Evolutionary conservation across 2,797 vertebrate species (phyloP).

Genomic region (Mionectes olivaceus): DNA sequence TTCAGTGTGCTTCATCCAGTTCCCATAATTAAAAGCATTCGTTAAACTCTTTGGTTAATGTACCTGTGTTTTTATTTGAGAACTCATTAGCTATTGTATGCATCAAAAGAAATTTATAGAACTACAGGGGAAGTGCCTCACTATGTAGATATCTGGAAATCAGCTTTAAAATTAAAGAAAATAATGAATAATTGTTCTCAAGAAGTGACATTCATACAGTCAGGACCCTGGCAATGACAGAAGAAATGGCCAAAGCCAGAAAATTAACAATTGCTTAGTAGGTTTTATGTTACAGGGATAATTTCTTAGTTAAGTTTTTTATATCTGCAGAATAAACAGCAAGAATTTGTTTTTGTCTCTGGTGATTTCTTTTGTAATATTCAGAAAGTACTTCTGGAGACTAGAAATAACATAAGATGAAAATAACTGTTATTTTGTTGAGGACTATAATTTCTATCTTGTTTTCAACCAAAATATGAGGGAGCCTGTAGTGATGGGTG

Average conservation of each 20-base stretch:
- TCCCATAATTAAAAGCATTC: constrained; percentile 34
- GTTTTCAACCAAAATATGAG: not conserved
- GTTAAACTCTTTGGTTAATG: constrained; percentile 28
- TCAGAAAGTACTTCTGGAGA: not conserved
- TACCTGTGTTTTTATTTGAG: constrained; percentile 38
- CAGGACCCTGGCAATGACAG: not conserved
- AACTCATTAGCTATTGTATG: constrained; percentile 19
- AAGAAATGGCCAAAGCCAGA: not conserved
- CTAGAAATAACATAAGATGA: not conserved
- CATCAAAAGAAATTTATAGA: constrained; percentile 26
- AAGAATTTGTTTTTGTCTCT: constrained; percentile 32
- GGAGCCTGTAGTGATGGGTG: no score
- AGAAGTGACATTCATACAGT: not conserved
- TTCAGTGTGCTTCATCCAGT: not conserved
- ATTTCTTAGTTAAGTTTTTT: not conserved
- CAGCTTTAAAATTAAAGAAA: constrained; percentile 15
- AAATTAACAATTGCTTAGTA: not conserved
- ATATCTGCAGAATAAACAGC: not conserved
- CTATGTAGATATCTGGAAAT: not conserved
- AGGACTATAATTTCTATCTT: not conserved
- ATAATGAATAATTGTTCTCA: constrained; percentile 4
- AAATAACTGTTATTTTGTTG: constrained; percentile 31
- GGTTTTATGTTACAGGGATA: not conserved
- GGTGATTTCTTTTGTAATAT: constrained; percentile 37
- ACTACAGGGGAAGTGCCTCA: not conserved